These are phyloP conservation scores for Leptosomus discolor DNA, from an alignment of 2,113 vertebrate species.

Conservation along the genomic window DNA sequence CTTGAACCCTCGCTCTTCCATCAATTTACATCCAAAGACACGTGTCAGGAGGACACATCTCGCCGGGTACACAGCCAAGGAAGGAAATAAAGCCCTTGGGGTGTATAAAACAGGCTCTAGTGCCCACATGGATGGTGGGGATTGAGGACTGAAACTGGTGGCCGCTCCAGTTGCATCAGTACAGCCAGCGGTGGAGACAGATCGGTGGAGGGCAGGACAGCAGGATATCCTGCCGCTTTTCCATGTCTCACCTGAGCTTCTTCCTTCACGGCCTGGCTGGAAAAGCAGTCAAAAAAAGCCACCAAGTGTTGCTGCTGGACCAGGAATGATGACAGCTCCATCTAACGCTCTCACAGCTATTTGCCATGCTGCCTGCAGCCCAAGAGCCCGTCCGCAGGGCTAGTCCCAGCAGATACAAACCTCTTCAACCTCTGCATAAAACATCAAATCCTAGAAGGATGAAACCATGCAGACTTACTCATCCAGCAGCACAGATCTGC, in stretches of 20 bases:
- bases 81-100: neutral
- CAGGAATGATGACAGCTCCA: fast-evolving
- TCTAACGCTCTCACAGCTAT: neutral
- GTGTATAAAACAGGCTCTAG: neutral
- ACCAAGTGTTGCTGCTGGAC: neutral
- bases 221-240: neutral
- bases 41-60: neutral
- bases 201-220: neutral
- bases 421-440: neutral
- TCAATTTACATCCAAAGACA: neutral
- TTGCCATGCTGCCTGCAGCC: neutral
- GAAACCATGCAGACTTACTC: neutral
- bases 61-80: neutral
- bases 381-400: too few relatives aligned
- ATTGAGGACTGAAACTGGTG: neutral
- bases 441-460: neutral
- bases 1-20: neutral
- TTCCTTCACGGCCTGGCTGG: neutral
- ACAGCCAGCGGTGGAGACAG: neutral
- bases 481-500: neutral
- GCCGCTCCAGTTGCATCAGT: neutral
- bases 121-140: neutral
- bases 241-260: neutral
- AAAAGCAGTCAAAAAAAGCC: neutral
- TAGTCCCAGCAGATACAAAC: neutral